Base-by-base conservation (phyloP, 1,140 invertebrate species). In the Wasmannia auropunctata region DNA sequence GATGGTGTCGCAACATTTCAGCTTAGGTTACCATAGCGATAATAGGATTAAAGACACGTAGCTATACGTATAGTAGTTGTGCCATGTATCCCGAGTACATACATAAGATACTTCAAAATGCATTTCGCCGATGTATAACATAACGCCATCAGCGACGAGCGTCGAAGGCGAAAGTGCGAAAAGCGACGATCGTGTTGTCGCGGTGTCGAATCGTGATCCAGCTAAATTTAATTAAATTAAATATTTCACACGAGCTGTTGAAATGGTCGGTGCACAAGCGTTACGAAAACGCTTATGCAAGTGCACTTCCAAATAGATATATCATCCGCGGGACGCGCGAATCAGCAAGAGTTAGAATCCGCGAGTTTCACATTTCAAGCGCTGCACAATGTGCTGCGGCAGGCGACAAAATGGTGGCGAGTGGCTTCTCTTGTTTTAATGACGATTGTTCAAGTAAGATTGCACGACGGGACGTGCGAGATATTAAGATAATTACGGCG, bases 1-100 rank as follows among this genome's bases (percentile, higher is more conserved):
- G 79, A 83, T 83, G 79, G 28, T 46, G 51, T 72, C 54, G 51
- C 67, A 83, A 83, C 67, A 46, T 83, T 83, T 83, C 67, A 70
- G 79, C 67, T 83, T 83, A 74, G 51, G 79, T 83, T 83, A 83
- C 79, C 67, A n/a, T 74, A 72, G 67, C 25, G 67, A 83, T 83
- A 74, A 74, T 51, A 43, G 54, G 79, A 83, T 83, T 83, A 83
- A 83, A 83, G 79, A 74, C 67, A 58, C 49, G 19, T 74, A 46
- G 51, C 28, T 74, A 43, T 11, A n/a, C n/a, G n/a, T n/a, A 19
- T 72, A 56, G 46, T 34, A 31, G 46, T 72, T 72, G 51, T 74
- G 58, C 46, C 46, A 83, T 74, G 51, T 83, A 46, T 72, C 67
- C n/a, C 49, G 16, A 7, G 19, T 49, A 54, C 8, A 8, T 43